Base-by-base conservation (phyloP, 2,113 vertebrate species). In the Syrmaticus mikado region DNA sequence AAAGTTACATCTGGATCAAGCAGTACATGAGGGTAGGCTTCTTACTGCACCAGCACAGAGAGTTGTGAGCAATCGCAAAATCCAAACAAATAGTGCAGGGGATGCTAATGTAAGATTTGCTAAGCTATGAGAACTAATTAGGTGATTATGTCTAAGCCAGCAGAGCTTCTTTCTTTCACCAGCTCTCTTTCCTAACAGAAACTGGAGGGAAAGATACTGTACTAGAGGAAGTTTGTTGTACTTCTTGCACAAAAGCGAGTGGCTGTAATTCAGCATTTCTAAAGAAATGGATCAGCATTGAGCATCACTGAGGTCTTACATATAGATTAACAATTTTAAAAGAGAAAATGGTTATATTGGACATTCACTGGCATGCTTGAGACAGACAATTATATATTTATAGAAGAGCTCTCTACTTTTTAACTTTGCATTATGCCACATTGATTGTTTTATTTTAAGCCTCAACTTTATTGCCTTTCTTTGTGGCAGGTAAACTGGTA, bases 181-280 rank as follows among this genome's bases (percentile, higher is more conserved):
- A 67, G 22, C 65, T 95, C 72, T 46, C 58, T 45, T 85, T 96
- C 87, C 90, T 93, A 75, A 91, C 67, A 79, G 52, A 96, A 93
- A 86, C 58, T 85, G 90, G 65, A 85, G 62, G 81, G 82, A 92
- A 68, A 95, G 78, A 85, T 87, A 85, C 79, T 71, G 71, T 5
- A 6, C 82, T 78, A 43, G 57, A 89, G 88, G 92, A 96, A 96
- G 82, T 94, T 96, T 90, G 89, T 86, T 96, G 65, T 94, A 75
- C 58, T 87, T 91, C 85, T 86, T 85, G 60, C 85, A 86, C 84
- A 81, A 89, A 93, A 90, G 94, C 94, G 96, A 97, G 55, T 77
- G 79, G 83, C 61, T 94, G 77, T 96, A 85, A 97, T 96, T 96
- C 84, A 18, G 5, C 89, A 36, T 90, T 94, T 85, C 93, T 96